These are phyloP conservation scores for Muschampia plurimacula DNA, from an alignment of 2,888 invertebrate genomes.

Conservation along the genomic window DNA sequence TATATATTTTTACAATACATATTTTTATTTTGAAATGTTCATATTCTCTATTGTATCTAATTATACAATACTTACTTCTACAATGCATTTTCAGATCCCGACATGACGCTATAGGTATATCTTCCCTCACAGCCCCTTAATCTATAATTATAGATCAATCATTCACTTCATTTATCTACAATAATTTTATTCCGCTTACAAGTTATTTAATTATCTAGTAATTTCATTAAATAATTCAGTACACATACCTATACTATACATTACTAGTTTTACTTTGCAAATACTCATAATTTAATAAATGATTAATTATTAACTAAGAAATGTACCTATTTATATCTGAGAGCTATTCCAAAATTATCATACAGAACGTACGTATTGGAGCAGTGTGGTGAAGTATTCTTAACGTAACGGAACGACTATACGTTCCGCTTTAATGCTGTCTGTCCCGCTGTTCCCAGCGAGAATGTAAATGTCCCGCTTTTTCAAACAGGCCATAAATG, in stretches of 20 bases:
- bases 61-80: background rate
- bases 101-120: background rate
- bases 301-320: background rate
- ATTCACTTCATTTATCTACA: too few species aligned
- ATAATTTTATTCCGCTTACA: background rate
- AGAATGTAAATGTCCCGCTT: too few species aligned
- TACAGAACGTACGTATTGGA: too few species aligned
- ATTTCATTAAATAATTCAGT: constrained; percentile 5
- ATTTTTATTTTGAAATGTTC: background rate
- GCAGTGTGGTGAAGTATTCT: too few species aligned
- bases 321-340: background rate
- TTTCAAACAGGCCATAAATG: too few species aligned
- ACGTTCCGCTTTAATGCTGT: too few species aligned
- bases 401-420: too few species aligned
- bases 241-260: background rate
- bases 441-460: too few species aligned
- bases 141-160: background rate
- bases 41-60: background rate
- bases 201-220: background rate
- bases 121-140: background rate
- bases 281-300: background rate
- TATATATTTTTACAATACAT: background rate
- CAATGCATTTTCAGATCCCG: background rate
- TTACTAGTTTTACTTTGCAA: background rate
- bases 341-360: background rate